These are phyloP conservation scores for Chionomys nivalis DNA, from an alignment of 2,113 vertebrate species.

Conservation along the genomic window DNA sequence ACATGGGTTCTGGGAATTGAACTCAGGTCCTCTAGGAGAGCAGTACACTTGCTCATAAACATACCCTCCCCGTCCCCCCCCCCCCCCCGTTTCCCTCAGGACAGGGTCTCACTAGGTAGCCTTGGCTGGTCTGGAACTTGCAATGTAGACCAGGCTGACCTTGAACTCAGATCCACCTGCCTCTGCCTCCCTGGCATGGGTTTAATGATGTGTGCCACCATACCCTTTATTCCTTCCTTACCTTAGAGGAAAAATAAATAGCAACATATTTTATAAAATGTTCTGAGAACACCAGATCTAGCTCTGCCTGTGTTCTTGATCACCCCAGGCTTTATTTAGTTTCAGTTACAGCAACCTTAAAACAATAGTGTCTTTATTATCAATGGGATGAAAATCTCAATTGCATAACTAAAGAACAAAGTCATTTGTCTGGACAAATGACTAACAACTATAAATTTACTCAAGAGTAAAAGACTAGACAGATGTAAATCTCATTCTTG, in stretches of 20 bases:
- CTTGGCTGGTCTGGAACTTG: not conserved
- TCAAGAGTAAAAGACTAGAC: not conserved
- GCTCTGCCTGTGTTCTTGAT: not conserved
- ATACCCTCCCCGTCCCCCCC: too few species aligned
- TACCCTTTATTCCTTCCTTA: not conserved
- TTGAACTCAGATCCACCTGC: not conserved
- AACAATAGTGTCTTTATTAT: not conserved
- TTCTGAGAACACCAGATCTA: not conserved
- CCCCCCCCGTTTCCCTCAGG: not conserved
- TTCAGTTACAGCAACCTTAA: not conserved
- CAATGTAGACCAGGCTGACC: not conserved
- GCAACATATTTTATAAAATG: not conserved
- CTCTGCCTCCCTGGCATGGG: not conserved
- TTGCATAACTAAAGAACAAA: not conserved
- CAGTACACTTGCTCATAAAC: not conserved
- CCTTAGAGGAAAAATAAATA: conserved; percentile 11
- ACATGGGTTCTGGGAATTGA: not conserved
- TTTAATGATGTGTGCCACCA: not conserved
- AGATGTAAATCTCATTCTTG: not conserved
- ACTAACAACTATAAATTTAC: not conserved
- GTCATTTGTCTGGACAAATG: not conserved
- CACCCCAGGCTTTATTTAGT: not conserved
- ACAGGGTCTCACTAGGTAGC: not conserved
- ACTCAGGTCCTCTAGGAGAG: not conserved
- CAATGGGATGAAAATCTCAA: not conserved